These are phyloP conservation scores for Cyrtonyx montezumae DNA, from an alignment of 2,113 vertebrate genomes.

Conservation along the genomic window DNA sequence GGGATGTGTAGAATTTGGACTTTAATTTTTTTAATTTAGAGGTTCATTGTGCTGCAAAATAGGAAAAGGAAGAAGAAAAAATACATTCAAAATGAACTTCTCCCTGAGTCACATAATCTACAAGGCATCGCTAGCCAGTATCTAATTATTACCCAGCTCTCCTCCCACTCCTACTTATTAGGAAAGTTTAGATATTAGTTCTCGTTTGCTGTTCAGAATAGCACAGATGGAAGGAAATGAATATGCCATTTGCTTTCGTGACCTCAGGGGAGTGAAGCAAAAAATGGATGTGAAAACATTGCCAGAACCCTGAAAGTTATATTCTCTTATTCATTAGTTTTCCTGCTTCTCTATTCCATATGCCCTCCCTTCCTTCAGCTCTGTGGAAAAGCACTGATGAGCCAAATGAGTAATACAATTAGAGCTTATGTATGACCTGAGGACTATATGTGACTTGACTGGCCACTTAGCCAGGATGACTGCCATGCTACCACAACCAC, in stretches of 20 bases:
- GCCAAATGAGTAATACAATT: slow-evolving; percentile 59
- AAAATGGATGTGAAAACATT: slow-evolving; percentile 62
- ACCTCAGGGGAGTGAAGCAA: slow-evolving; percentile 62
- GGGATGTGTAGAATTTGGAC: neutral
- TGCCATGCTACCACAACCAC: neutral
- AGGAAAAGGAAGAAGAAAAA: slow-evolving; percentile 9
- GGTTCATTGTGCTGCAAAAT: neutral
- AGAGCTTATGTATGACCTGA: slow-evolving; percentile 56
- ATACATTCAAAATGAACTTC: neutral
- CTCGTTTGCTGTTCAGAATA: slow-evolving; percentile 49
- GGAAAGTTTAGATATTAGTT: slow-evolving; percentile 58
- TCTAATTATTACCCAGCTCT: slow-evolving; percentile 38
- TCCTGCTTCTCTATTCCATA: slow-evolving; percentile 65
- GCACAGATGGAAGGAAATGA: slow-evolving; percentile 71
- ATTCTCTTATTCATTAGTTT: slow-evolving; percentile 67
- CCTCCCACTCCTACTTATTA: slow-evolving; percentile 42
- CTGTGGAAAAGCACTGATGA: slow-evolving; percentile 60
- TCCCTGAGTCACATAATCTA: neutral
- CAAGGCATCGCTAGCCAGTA: slow-evolving; percentile 22
- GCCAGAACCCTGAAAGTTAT: slow-evolving; percentile 67
- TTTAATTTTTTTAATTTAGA: neutral
- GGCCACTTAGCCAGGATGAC: neutral
- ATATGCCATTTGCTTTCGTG: slow-evolving; percentile 68
- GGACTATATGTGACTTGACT: neutral
- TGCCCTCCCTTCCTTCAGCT: slow-evolving; percentile 49